phyloP scores from a whole-genome alignment of 2,797 vertebrate species.

The Sciurus vulgaris region DNA sequence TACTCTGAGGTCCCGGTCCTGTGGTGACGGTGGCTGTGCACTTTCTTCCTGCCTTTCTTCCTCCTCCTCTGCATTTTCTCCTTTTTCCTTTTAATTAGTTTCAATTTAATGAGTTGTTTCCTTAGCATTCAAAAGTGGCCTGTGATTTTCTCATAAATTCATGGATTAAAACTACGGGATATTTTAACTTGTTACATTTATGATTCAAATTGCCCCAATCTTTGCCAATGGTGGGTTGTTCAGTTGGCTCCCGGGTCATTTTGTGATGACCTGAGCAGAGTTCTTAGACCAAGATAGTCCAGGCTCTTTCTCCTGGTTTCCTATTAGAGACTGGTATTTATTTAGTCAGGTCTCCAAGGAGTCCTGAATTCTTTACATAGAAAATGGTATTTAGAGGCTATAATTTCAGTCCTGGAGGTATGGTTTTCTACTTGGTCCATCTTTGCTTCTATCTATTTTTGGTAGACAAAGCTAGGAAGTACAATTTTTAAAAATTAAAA shows the following conservation, averaged over 20 bases:
- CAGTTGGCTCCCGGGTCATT: neutral
- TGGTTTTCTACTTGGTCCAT: neutral
- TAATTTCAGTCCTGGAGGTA: neutral
- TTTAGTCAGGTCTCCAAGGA: neutral
- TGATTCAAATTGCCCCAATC: neutral
- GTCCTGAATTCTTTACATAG: neutral
- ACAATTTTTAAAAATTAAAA: neutral
- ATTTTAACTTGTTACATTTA: neutral
- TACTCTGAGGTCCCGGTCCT: neutral
- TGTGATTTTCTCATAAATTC: neutral
- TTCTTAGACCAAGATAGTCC: neutral
- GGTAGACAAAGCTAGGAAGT: neutral
- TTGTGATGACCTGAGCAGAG: neutral
- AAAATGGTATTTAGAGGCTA: neutral
- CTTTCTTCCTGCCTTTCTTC: neutral
- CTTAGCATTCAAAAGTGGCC: neutral
- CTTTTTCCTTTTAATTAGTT: neutral
- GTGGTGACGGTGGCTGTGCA: neutral
- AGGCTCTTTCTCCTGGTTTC: neutral
- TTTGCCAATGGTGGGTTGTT: constrained; percentile 3
- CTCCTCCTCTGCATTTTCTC: neutral
- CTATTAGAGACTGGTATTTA: neutral
- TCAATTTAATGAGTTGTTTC: neutral
- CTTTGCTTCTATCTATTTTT: neutral
- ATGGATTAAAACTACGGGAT: neutral